These are phyloP conservation scores for Troides oblongomaculatus DNA, from an alignment of 2,888 invertebrate genomes.

Conservation along the genomic window DNA sequence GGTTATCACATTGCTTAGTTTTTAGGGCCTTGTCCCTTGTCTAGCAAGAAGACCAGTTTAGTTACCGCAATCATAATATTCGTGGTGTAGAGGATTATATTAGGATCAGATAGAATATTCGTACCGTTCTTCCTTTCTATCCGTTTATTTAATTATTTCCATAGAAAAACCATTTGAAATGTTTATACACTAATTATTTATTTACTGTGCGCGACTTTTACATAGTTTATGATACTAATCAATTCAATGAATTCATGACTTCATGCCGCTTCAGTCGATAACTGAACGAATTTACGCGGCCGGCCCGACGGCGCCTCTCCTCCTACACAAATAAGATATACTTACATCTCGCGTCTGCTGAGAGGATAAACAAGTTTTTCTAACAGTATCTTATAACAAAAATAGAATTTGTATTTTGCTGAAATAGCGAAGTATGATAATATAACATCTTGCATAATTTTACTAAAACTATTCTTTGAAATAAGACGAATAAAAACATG, in stretches of 20 bases:
- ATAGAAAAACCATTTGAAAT: no score
- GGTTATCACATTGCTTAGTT: no score
- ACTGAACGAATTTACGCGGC: slow-evolving; percentile 3
- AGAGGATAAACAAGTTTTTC: neutral
- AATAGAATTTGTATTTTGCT: neutral
- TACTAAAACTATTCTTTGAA: neutral
- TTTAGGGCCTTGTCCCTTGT: no score
- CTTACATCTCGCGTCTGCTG: slow-evolving; percentile 1
- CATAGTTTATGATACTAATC: neutral
- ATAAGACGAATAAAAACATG: neutral
- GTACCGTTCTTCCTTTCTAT: no score
- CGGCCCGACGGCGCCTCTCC: slow-evolving; percentile 25
- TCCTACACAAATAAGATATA: slow-evolving; percentile 14
- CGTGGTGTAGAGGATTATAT: no score
- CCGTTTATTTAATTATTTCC: no score
- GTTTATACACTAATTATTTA: no score
- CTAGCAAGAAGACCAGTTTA: no score
- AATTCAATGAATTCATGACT: slow-evolving; percentile 8
- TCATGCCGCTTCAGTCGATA: neutral
- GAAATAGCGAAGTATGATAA: neutral
- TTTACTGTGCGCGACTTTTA: no score
- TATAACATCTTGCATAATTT: neutral
- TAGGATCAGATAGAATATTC: no score
- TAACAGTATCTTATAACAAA: neutral
- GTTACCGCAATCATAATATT: no score